Conservation (phyloP, 2,888 invertebrate species). For the Octodonta nipae region DNA sequence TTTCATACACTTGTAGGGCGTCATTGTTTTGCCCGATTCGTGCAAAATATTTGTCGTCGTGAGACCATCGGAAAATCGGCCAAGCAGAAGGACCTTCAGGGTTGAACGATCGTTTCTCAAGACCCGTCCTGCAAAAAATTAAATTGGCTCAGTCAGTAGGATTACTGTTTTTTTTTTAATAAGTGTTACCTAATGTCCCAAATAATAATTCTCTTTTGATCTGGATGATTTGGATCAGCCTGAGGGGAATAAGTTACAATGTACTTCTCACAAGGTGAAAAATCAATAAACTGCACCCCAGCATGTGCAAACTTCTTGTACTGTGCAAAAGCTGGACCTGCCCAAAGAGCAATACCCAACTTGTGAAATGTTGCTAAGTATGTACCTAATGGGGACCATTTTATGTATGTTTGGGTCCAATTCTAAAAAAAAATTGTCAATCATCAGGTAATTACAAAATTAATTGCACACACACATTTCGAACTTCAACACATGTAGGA, state of each 20-base stretch:
- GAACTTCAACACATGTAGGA: slow-evolving; percentile 65
- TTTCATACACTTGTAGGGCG: slow-evolving; percentile 85
- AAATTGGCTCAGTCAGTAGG: neutral
- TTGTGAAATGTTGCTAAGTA: slow-evolving; percentile 93
- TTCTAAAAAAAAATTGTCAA: slow-evolving; percentile 40
- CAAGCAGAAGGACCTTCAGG: slow-evolving; percentile 68
- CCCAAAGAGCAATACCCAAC: slow-evolving; percentile 93
- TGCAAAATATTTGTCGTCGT: slow-evolving; percentile 90
- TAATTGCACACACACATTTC: slow-evolving; percentile 45
- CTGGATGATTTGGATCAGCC: slow-evolving; percentile 47
- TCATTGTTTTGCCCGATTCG: slow-evolving; percentile 52
- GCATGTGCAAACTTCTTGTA: slow-evolving; percentile 82
- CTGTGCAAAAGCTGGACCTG: slow-evolving; percentile 83
- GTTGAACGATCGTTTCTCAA: slow-evolving; percentile 81
- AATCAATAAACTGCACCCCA: slow-evolving; percentile 89
- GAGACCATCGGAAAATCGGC: slow-evolving; percentile 96
- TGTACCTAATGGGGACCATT: slow-evolving; percentile 96
- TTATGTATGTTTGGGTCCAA: slow-evolving; percentile 92
- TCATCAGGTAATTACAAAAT: neutral
- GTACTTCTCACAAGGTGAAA: slow-evolving; percentile 95
- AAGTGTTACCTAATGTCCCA: slow-evolving; percentile 76
- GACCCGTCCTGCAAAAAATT: slow-evolving; percentile 54
- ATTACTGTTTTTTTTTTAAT: neutral
- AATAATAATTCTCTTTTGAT: slow-evolving; percentile 76
- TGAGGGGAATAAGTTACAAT: slow-evolving; percentile 86